Evolutionary conservation across 2,797 vertebrate genomes (phyloP).

Genomic region (Heterohyrax brucei): DNA sequence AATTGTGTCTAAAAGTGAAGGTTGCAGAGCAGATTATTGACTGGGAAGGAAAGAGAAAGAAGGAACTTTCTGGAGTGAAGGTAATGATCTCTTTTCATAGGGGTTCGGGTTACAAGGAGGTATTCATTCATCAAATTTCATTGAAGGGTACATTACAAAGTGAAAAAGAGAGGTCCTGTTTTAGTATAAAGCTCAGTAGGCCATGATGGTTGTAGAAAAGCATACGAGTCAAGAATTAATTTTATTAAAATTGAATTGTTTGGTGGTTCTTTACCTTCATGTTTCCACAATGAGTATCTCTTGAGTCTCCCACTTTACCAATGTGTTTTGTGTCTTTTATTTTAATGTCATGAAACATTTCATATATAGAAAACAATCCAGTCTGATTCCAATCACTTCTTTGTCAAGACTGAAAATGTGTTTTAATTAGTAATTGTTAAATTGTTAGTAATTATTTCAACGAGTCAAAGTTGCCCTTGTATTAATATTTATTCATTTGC

Average conservation of each 20-base stretch:
- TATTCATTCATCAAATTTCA: not conserved
- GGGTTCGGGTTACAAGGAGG: not conserved
- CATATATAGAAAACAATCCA: constrained; percentile 37
- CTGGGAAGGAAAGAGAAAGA: not conserved
- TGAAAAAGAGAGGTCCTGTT: not conserved
- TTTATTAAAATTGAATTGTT: constrained; percentile 5
- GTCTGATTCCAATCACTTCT: not conserved
- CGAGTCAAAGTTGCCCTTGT: constrained; percentile 17
- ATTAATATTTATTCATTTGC: not conserved
- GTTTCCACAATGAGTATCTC: constrained; percentile 33
- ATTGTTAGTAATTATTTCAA: constrained; percentile 49
- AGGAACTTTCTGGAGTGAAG: constrained; percentile 30
- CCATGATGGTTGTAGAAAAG: constrained; percentile 25
- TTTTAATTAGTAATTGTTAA: constrained; percentile 36
- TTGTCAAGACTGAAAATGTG: constrained; percentile 41
- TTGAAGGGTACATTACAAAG: not conserved
- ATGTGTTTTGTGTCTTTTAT: not conserved
- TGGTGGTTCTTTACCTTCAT: constrained; percentile 21
- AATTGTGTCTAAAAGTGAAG: not conserved
- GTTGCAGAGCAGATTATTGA: not conserved
- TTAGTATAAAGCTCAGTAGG: not conserved
- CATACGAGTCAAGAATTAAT: not conserved
- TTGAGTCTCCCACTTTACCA: not conserved
- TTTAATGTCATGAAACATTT: constrained; percentile 30
- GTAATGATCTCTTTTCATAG: constrained; percentile 11